Evolutionary conservation across 2,797 vertebrate genomes (phyloP).

Genomic region (Lacerta viridis): DNA sequence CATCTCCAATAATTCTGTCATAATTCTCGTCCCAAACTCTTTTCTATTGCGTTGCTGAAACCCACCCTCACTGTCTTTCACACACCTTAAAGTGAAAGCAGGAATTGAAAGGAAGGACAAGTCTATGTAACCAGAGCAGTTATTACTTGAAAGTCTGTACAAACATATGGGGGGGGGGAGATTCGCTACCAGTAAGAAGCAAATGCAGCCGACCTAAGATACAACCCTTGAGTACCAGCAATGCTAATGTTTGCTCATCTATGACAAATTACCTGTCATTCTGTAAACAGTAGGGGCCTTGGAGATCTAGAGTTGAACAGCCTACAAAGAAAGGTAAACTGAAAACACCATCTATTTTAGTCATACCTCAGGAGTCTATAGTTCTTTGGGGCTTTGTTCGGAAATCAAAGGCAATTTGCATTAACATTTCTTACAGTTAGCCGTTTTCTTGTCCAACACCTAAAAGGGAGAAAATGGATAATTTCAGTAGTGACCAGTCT

Average conservation of each 20-base stretch:
- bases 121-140: conserved; percentile 1
- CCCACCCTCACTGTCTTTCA: too few relatives aligned
- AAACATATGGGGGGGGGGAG: neutral
- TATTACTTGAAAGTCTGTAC: neutral
- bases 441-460: neutral
- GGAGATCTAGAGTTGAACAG: conserved; percentile 3
- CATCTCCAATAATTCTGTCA: neutral
- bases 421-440: neutral
- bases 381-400: neutral
- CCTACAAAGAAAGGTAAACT: neutral
- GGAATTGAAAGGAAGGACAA: neutral
- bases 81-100: neutral
- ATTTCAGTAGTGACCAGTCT: neutral
- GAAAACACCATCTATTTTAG: conserved; percentile 13
- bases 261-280: conserved; percentile 32
- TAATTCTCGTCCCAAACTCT: neutral
- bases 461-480: neutral
- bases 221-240: neutral
- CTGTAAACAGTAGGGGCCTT: conserved; percentile 5
- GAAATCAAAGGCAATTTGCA: neutral
- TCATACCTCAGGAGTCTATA: neutral
- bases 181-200: neutral
- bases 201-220: conserved; percentile 7
- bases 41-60: neutral
- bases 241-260: conserved; percentile 33